Base-by-base conservation (phyloP, 2,888 invertebrate species). In the Anaspis maculata region DNA sequence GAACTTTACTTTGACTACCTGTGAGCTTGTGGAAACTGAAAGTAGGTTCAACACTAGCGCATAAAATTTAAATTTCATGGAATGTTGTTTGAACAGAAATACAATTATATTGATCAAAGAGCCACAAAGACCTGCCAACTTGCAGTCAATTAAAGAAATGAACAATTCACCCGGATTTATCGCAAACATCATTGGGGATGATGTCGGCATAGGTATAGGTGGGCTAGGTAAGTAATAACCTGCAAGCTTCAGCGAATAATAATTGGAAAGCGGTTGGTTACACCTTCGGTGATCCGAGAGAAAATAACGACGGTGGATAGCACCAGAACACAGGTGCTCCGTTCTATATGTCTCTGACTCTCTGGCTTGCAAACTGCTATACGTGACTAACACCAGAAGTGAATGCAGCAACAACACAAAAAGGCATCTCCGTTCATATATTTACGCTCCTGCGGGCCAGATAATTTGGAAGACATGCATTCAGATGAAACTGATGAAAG, bases 191-290 rank as follows among this genome's bases (percentile, higher is more conserved):
- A n/a, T n/a, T n/a, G n/a, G n/a, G n/a, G n/a, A n/a, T n/a, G n/a
- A n/a, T n/a, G n/a, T n/a, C n/a, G n/a, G n/a, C n/a, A n/a, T n/a
- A n/a, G n/a, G n/a, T n/a, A n/a, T n/a, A n/a, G 24, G 10, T 24
- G 24, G 10, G 10, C 10, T 5, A 24, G 6, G 24, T 24, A 24
- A 10, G 19, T 9, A 19, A 9, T 9, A 19, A 19, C n/a, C n/a
- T n/a, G 39, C 52, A 54, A 48, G 59, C 57, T 57, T 45, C 52
- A 52, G 47, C 57, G 55, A 52, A 57, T 57, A 61, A 56, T 62
- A 59, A 64, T 62, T 61, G 60, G 49, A 46, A 51, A 54, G 59
- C 57, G 62, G 61, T 62, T 62, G 63, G 63, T 58, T 64, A 59
- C 59, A 55, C 53, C 55, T 54, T 54, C 53, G 51, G 44, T 60